Evolutionary conservation across 2,797 vertebrate species (phyloP), one percentile per base, ranked within the genome.

Genomic region (Luscinia luscinia): DNA sequence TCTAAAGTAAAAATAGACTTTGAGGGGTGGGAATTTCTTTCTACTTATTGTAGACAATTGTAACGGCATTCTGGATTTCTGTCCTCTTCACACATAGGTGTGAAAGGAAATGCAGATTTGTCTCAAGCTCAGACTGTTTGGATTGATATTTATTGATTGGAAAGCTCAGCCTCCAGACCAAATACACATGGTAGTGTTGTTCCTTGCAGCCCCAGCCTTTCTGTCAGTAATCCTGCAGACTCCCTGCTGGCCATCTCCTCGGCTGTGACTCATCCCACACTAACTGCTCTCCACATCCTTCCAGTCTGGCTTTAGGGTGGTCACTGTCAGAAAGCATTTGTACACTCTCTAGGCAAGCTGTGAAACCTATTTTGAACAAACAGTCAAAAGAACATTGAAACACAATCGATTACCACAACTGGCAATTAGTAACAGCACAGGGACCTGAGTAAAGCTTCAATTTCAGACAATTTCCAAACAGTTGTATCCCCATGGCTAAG

Each of bases 161-260:
- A 89, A 72, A 70, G 15, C 10, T 77, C 27, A 30, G 21, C 38
- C 43, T 77, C 34, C 32, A 73, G 57, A 54, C 3, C 32, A 45
- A 48, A 13, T 2, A 43, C 4, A 18, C 24, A 7, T 22, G 15
- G 12, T 1, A 68, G 24, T 1, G 0, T 20, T 78, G 43, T 27
- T 38, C 11, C 22, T 64, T 52, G 32, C 32, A 61, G 4, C 3
- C 6, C 1, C 8, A 68, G 46, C 9, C 40, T 55, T 52, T 38
- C 32, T 62, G 30, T 12, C 52, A 52, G 32, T 41, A 16, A 49
- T 28, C 45, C 46, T 61, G 15, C 49, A 89, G 74, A 45, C 19
- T 62, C 12, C n/a, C 61, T 62, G 36, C 41, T 75, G 59, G 11
- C 26, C 46, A 4, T 21, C 14, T 87, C 45, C 32, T 28, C 40